These are phyloP conservation scores for Elachura formosa DNA, from an alignment of 2,113 vertebrate genomes.

Conservation along the genomic window DNA sequence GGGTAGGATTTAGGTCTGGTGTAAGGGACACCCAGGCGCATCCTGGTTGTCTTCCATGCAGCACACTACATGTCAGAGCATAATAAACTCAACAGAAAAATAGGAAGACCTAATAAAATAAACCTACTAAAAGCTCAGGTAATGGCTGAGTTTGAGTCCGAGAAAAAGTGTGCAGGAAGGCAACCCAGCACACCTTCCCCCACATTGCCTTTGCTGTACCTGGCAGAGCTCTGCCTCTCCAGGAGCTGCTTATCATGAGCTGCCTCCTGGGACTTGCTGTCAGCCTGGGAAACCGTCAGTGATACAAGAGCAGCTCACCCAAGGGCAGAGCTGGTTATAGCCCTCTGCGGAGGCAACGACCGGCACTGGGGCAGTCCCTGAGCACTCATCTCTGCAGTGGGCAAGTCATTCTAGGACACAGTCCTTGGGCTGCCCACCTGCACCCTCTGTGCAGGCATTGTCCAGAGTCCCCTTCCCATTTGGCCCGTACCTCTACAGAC, in stretches of 20 bases:
- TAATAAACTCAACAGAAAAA: not conserved
- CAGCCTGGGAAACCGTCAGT: not conserved
- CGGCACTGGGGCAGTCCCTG: not conserved
- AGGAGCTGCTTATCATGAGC: rapidly evolving
- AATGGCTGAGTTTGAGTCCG: not conserved
- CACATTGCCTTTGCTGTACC: not conserved
- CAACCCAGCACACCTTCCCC: not conserved
- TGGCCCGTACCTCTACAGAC: not conserved
- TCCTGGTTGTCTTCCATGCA: not conserved
- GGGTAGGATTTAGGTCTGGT: not conserved
- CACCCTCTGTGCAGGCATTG: not conserved
- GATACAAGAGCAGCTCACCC: not conserved
- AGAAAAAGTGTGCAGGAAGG: not conserved
- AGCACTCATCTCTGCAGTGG: not conserved
- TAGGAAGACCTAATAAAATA: not conserved
- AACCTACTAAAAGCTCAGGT: not conserved
- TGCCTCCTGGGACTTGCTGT: not conserved
- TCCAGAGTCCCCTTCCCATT: not conserved
- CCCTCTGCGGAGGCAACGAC: rapidly evolving
- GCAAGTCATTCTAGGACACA: not conserved
- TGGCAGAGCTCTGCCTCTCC: not conserved
- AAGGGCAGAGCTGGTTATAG: not conserved
- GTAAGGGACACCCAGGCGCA: not conserved
- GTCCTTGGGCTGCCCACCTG: not conserved
- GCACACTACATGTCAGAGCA: not conserved